phyloP scores from a whole-genome alignment of 2,113 vertebrate genomes.

The Tympanuchus pallidicinctus region DNA sequence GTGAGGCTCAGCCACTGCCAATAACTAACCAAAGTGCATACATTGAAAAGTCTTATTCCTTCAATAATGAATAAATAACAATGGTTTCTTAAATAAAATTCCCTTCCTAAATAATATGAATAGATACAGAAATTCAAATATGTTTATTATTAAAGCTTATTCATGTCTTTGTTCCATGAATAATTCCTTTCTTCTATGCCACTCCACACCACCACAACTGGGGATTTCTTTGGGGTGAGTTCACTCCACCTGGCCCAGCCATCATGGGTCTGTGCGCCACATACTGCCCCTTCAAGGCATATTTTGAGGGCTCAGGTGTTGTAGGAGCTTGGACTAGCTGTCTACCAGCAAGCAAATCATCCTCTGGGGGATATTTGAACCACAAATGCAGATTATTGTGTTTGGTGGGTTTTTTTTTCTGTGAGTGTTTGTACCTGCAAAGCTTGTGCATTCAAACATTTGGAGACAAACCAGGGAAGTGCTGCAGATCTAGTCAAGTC shows the following conservation, averaged over 20 bases:
- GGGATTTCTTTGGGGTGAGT: neutral
- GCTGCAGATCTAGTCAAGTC: neutral
- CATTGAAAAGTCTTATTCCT: neutral
- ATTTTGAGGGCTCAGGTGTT: neutral
- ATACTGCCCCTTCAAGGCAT: neutral
- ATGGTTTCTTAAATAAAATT: neutral
- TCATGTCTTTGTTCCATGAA: neutral
- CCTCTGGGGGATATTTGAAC: neutral
- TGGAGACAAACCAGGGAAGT: neutral
- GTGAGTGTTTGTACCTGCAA: neutral
- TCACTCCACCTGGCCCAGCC: neutral
- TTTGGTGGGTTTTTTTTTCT: neutral
- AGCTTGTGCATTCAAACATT: neutral
- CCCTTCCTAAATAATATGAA: neutral
- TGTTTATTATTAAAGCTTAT: neutral
- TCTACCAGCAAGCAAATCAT: neutral
- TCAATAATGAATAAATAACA: neutral
- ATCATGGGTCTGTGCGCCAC: neutral
- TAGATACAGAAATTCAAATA: neutral
- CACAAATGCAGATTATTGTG: neutral
- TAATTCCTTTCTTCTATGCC: neutral
- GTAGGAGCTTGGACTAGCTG: neutral
- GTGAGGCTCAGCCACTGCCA: neutral
- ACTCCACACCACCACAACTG: neutral
- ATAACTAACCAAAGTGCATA: neutral